phyloP scores from a whole-genome alignment of 2,888 invertebrate genomes.

The Melipona beecheii region DNA sequence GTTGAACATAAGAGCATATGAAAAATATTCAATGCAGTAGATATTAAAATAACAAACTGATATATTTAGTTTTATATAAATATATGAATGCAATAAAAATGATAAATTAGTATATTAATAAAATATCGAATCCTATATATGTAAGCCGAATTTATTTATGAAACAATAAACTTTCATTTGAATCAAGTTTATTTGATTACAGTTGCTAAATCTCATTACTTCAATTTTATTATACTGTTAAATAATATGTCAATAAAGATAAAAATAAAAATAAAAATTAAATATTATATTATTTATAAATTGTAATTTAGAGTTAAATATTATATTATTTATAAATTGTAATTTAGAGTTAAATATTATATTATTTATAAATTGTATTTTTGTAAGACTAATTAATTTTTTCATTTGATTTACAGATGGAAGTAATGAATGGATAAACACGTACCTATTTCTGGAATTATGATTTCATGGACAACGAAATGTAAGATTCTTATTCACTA shows the following conservation, averaged over 20 bases:
- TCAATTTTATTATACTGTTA: background rate
- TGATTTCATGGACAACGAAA: background rate
- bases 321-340: background rate
- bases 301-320: background rate
- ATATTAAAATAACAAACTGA: background rate
- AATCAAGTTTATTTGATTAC: no score
- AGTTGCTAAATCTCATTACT: background rate
- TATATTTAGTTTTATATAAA: background rate
- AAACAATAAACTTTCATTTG: background rate
- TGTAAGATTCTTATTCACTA: background rate
- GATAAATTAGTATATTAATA: background rate
- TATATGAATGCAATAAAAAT: background rate
- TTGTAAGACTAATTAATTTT: background rate
- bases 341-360: background rate
- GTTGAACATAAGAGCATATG: background rate
- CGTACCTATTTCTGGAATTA: background rate
- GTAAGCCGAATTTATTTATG: background rate
- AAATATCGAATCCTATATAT: background rate
- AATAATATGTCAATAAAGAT: background rate
- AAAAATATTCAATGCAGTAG: background rate
- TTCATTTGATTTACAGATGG: background rate
- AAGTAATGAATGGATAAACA: background rate
- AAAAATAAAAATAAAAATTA: conserved; percentile 7
- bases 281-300: background rate
- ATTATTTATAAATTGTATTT: background rate